A percentile compares a stretch with the other conserved stretches of the same genome.
Conservation (phyloP, 1,140 invertebrate species). For the Drosophila aff. region DNA sequence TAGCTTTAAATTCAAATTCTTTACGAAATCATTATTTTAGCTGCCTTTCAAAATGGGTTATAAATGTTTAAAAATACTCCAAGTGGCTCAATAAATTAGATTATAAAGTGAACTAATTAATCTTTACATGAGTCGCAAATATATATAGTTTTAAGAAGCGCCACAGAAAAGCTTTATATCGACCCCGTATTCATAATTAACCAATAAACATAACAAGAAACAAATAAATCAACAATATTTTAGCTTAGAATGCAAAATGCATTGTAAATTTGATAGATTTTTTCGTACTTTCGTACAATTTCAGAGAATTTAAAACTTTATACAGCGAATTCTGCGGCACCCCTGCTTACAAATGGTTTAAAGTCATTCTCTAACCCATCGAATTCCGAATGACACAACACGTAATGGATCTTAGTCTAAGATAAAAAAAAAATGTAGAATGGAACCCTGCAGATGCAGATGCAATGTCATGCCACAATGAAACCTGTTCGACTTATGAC, state of each 20-base stretch:
- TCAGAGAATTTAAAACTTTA: not conserved
- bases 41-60: not conserved
- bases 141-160: too few relatives aligned
- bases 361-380: not conserved
- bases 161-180: too few relatives aligned
- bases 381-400: not conserved
- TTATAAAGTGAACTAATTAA: too few relatives aligned
- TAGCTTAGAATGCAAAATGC: not conserved
- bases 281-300: not conserved
- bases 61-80: too few relatives aligned
- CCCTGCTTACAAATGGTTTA: not conserved
- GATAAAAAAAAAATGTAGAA: not conserved
- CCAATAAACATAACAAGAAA: too few relatives aligned
- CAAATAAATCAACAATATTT: not conserved
- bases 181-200: too few relatives aligned
- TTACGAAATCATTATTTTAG: not conserved
- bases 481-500: slow-evolving; percentile 35
- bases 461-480: slow-evolving; percentile 33
- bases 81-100: too few relatives aligned
- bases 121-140: too few relatives aligned
- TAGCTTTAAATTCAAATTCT: not conserved
- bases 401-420: slow-evolving; percentile 15
- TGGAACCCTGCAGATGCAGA: slow-evolving; percentile 17
- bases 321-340: not conserved
- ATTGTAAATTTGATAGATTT: not conserved